Base-by-base conservation (phyloP, 1,140 invertebrate genomes). In the Sinella curviseta region DNA sequence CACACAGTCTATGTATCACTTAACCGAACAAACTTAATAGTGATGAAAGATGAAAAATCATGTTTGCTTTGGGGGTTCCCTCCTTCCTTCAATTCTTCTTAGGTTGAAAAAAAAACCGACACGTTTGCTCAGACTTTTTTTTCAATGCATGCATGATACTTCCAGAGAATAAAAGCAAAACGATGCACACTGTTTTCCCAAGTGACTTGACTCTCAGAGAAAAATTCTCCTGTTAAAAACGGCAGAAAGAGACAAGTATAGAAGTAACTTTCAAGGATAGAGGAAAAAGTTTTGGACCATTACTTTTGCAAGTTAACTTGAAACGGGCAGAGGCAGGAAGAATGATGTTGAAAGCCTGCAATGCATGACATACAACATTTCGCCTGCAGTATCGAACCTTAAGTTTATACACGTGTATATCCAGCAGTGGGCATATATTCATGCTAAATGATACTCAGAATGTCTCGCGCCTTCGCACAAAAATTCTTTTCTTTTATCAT, bases 11-110 rank as follows among this genome's bases (percentile, higher is more conserved):
- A 8, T 31, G 65, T 70, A 31, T 70, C 65, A 70, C 65, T 70
- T 70, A 70, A 30, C 28, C 30, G 28, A 70, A 70, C 65, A 70
- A 70, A 70, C 30, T 3, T 30, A 14, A 73, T 2, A 57, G 73
- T 79, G 78, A 76, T 67, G 78, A 79, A 78, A 81, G 80, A 81
- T 81, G 77, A 81, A 78, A 78, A 74, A 81, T 78, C 34, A 54
- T 81, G 80, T 81, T 81, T 78, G 74, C 73, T 60, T 78, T 76
- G 70, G 77, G n/a, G 77, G 57, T 73, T 33, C 24, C 65, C 31
- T 70, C 26, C 57, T 60, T 60, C 57, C 57, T 60, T 60, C 57
- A n/a, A 4, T 26, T 60, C 39, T 48, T 48, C 20, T 48, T 48
- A 8, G 8, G 39, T 48, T 8, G 39, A 48, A 48, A 48, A 48